Evolutionary conservation across 1,140 invertebrate species (phyloP).

Genomic region (Goniozus legneri): DNA sequence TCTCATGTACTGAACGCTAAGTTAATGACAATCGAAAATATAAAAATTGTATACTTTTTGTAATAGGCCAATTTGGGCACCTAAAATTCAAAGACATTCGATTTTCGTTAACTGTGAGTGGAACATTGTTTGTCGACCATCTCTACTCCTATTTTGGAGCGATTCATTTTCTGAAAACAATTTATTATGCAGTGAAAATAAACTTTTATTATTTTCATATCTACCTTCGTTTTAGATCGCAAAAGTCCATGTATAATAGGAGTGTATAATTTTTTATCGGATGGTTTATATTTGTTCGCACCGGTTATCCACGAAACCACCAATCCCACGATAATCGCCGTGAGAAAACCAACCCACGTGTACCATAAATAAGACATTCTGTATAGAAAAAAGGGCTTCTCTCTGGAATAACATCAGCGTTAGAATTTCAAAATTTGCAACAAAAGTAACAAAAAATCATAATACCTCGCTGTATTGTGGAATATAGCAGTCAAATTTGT

Average conservation of each 20-base stretch:
- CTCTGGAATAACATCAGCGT: slow-evolving; percentile 29
- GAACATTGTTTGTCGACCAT: slow-evolving; percentile 7
- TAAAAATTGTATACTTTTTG: too few relatives aligned
- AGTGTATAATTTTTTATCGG: slow-evolving; percentile 43
- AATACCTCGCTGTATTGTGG: slow-evolving; percentile 30
- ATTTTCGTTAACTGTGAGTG: slow-evolving; percentile 9
- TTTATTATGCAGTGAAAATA: too few relatives aligned
- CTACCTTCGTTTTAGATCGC: neutral
- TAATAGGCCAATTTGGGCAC: too few relatives aligned
- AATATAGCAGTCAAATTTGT: slow-evolving; percentile 29
- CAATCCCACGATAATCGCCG: slow-evolving; percentile 65
- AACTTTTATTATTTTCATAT: neutral
- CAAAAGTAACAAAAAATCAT: slow-evolving; percentile 5
- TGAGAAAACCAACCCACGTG: slow-evolving; percentile 64
- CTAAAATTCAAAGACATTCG: neutral
- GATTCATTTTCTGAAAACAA: slow-evolving; percentile 20
- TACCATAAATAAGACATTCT: slow-evolving; percentile 67
- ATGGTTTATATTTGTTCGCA: slow-evolving; percentile 41
- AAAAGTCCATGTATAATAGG: slow-evolving; percentile 39
- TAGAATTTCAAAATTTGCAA: slow-evolving; percentile 1
- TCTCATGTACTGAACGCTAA: too few relatives aligned
- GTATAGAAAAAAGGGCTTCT: slow-evolving; percentile 59
- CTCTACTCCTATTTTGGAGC: slow-evolving; percentile 11
- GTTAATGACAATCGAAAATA: too few relatives aligned
- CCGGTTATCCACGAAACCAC: slow-evolving; percentile 68